These are phyloP conservation scores for Hyposmocoma kahamanoa DNA, from an alignment of 1,140 invertebrate species.

Conservation along the genomic window DNA sequence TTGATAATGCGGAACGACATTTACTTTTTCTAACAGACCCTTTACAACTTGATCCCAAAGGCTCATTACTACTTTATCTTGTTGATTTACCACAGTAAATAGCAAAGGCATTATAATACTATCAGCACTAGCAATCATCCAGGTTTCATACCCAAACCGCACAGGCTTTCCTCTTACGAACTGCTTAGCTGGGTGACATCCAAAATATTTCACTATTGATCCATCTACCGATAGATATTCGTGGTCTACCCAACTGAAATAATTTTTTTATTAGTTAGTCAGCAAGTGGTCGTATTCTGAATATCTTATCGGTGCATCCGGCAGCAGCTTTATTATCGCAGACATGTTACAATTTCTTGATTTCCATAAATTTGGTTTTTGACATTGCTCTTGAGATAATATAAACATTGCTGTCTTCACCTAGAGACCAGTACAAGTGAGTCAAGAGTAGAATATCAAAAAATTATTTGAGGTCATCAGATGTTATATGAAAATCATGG, in stretches of 20 bases:
- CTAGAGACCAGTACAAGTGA: conserved; percentile 34
- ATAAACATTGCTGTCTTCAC: conserved; percentile 33
- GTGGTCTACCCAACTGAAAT: conserved; percentile 19
- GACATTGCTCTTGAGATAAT: conserved; percentile 31
- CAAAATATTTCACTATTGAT: conserved; percentile 39
- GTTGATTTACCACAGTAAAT: conserved; percentile 41
- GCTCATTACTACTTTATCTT: too few relatives aligned
- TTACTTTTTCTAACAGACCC: too few relatives aligned
- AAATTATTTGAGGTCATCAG: conserved; percentile 30
- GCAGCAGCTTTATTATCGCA: conserved; percentile 3
- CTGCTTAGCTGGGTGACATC: not conserved
- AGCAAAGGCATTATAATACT: conserved; percentile 43
- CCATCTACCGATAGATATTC: conserved; percentile 40
- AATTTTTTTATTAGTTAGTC: conserved; percentile 26
- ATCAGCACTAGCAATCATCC: conserved; percentile 32
- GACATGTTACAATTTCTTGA: conserved; percentile 34
- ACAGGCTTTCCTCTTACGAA: conserved; percentile 18
- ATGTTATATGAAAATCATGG: conserved; percentile 27
- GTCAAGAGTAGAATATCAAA: conserved; percentile 36
- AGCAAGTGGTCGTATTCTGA: conserved; percentile 25
- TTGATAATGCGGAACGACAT: too few relatives aligned
- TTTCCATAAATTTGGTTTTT: conserved; percentile 34
- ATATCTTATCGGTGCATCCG: conserved; percentile 17
- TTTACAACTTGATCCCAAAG: too few relatives aligned
- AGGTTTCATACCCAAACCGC: conserved; percentile 39